These are phyloP conservation scores for Tapirus terrestris DNA, from an alignment of 2,113 vertebrate genomes.

Conservation along the genomic window DNA sequence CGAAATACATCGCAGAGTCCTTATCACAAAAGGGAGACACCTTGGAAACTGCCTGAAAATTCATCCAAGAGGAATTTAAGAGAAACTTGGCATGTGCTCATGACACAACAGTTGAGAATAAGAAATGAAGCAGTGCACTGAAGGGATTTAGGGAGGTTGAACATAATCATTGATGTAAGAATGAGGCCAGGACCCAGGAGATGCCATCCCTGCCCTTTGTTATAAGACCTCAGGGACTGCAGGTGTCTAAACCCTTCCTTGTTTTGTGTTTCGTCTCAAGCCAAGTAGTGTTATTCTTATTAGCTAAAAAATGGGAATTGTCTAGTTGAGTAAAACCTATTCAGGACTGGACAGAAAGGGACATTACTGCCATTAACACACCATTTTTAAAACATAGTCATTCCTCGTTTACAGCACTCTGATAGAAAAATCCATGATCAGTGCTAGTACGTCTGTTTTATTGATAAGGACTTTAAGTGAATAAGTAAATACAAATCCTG, in stretches of 20 bases:
- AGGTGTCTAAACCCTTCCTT: conserved; percentile 18
- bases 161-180: conserved; percentile 72
- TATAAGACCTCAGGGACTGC: conserved; percentile 11
- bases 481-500: not conserved
- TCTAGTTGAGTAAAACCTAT: not conserved
- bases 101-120: conserved; percentile 74
- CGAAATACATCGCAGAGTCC: conserved; percentile 67
- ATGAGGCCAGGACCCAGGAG: conserved; percentile 72
- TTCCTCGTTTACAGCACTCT: not conserved
- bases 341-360: not conserved
- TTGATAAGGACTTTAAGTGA: conserved; percentile 3
- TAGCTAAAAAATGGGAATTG: conserved; percentile 44
- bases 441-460: not conserved
- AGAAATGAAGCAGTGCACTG: conserved; percentile 58
- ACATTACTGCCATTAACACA: not conserved
- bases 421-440: not conserved
- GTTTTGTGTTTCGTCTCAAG: conserved; percentile 41
- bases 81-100: conserved; percentile 72
- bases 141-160: conserved; percentile 53
- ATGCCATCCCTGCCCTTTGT: conserved; percentile 52
- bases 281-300: conserved; percentile 42
- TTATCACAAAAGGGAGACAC: conserved; percentile 76
- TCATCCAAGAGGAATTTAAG: conserved; percentile 76
- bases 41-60: conserved; percentile 78
- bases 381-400: not conserved